phyloP scores from a whole-genome alignment of 2,888 invertebrate genomes.

The Nomada fabriciana region DNA sequence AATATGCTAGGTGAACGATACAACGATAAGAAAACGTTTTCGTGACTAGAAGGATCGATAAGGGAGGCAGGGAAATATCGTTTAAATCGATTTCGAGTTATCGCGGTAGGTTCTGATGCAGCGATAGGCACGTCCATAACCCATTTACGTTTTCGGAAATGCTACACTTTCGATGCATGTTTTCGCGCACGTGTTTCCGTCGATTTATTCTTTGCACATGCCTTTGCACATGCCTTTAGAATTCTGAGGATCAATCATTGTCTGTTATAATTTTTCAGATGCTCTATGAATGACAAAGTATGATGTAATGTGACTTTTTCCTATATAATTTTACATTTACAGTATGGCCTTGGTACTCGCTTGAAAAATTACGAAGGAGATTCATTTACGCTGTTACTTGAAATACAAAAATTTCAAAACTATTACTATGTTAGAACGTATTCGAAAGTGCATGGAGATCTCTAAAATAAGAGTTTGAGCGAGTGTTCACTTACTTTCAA shows the following conservation, averaged over 20 bases:
- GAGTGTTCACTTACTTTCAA: too few relatives aligned
- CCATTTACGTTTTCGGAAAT: conserved; percentile 14
- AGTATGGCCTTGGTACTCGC: too few relatives aligned
- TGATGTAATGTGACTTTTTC: background rate
- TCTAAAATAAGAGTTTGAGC: too few relatives aligned
- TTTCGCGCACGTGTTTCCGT: background rate
- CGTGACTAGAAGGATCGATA: background rate
- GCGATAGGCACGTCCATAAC: background rate
- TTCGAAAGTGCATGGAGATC: too few relatives aligned
- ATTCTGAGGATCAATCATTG: background rate
- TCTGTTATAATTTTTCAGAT: background rate
- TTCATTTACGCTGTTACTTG: too few relatives aligned
- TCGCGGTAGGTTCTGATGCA: background rate
- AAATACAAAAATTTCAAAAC: too few relatives aligned
- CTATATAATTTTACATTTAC: too few relatives aligned
- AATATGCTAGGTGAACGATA: background rate
- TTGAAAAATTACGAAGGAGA: too few relatives aligned
- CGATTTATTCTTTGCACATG: background rate
- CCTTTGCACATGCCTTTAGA: too few relatives aligned
- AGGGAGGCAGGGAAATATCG: conserved; percentile 2
- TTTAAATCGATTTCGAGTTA: background rate
- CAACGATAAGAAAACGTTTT: background rate
- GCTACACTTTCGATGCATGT: background rate
- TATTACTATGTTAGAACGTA: too few relatives aligned
- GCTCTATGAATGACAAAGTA: too few relatives aligned